A percentile compares a stretch with the other conserved stretches of the same genome.
Evolutionary conservation across 1,140 invertebrate genomes (phyloP).

Genomic region (Plodia interpunctella): DNA sequence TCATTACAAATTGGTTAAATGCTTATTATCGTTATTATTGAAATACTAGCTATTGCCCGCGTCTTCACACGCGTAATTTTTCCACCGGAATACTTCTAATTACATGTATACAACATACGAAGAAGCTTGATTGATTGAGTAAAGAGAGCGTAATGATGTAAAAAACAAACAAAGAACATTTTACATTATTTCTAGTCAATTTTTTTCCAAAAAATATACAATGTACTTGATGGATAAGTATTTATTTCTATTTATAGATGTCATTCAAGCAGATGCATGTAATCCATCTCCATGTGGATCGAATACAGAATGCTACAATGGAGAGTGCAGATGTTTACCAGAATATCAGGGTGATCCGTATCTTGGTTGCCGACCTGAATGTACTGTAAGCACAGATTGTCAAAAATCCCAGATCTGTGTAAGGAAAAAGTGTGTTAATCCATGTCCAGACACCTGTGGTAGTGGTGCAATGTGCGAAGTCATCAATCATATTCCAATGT

Average conservation of each 20-base stretch:
- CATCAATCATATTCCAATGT: constrained; percentile 88
- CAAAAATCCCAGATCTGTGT: constrained; percentile 86
- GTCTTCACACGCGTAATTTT: no score
- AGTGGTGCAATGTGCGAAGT: constrained; percentile 88
- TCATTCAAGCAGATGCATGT: constrained; percentile 72
- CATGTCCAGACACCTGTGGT: constrained; percentile 91
- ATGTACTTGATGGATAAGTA: not conserved
- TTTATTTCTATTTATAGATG: not conserved
- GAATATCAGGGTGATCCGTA: constrained; percentile 85
- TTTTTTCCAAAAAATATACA: no score
- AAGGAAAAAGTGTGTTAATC: constrained; percentile 88
- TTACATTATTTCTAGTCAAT: no score
- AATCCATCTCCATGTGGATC: constrained; percentile 83
- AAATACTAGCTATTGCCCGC: no score
- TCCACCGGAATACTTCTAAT: no score
- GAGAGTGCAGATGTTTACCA: constrained; percentile 81
- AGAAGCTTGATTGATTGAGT: no score
- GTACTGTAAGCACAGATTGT: constrained; percentile 88
- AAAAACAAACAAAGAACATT: no score
- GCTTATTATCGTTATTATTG: no score
- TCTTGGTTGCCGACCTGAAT: constrained; percentile 86
- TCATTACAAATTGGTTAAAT: not conserved
- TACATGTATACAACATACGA: no score
- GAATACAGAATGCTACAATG: constrained; percentile 78
- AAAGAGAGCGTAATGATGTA: no score